These are phyloP conservation scores for Deladenus siricidicola DNA, from an alignment of 2,888 invertebrate genomes.

Conservation along the genomic window DNA sequence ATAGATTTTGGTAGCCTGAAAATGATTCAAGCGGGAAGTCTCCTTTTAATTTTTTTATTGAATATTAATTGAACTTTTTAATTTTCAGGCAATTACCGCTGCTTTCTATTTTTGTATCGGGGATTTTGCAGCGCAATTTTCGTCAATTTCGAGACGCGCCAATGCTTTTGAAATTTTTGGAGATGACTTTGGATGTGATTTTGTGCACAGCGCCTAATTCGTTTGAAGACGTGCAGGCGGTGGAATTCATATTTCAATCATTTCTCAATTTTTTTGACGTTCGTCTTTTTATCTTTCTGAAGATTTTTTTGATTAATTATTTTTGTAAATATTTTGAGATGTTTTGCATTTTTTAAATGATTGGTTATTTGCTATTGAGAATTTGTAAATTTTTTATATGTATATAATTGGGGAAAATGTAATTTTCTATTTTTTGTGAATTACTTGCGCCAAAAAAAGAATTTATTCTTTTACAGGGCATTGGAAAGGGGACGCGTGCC, in stretches of 20 bases:
- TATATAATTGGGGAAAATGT: too few relatives aligned
- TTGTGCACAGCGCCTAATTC: not conserved
- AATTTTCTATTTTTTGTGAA: too few relatives aligned
- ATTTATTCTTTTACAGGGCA: not conserved
- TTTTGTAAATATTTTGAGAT: not conserved
- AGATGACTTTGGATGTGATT: not conserved
- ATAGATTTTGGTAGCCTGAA: not conserved
- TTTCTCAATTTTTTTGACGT: not conserved
- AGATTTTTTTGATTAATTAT: too few relatives aligned
- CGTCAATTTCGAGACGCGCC: not conserved
- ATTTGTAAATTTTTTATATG: not conserved
- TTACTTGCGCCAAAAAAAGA: too few relatives aligned
- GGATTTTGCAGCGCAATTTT: not conserved
- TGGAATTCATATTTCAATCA: not conserved
- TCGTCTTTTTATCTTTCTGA: too few relatives aligned
- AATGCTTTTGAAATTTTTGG: not conserved
- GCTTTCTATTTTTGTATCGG: not conserved
- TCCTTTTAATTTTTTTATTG: too few relatives aligned
- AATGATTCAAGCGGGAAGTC: not conserved
- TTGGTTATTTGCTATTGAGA: not conserved
- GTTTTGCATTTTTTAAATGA: not conserved
- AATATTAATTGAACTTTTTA: not conserved
- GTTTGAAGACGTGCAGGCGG: not conserved
- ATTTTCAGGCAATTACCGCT: not conserved
- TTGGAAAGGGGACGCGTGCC: not conserved